Evolutionary conservation across 2,113 vertebrate species (phyloP).

Genomic region (Spizaetus ornatus): DNA sequence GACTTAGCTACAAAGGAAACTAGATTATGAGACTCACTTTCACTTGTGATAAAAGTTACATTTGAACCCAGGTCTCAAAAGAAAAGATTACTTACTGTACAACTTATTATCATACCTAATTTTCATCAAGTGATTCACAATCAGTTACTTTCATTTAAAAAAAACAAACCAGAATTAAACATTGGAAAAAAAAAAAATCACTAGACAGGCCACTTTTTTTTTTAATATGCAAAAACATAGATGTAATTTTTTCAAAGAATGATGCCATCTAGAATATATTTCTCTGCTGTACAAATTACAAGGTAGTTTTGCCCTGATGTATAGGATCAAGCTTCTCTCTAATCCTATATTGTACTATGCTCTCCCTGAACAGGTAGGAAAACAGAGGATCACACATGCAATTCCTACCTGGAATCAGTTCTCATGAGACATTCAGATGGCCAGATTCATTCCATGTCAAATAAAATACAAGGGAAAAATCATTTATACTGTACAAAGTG

Average conservation of each 20-base stretch:
- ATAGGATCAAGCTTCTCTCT: not conserved
- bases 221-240: not conserved
- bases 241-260: not conserved
- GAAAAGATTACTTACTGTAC: not conserved
- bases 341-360: not conserved
- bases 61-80: constrained; percentile 38
- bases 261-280: not conserved
- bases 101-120: not conserved
- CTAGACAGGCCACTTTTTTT: not conserved
- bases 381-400: not conserved
- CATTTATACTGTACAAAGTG: not conserved
- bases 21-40: not conserved
- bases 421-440: not conserved
- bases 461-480: not conserved
- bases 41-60: not conserved
- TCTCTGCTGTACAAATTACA: not conserved
- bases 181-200: not conserved
- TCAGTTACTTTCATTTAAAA: not conserved
- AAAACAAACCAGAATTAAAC: not conserved
- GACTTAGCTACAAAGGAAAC: not conserved
- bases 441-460: not conserved
- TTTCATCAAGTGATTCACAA: not conserved
- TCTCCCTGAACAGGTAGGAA: not conserved
- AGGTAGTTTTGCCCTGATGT: not conserved
- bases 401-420: not conserved